Evolutionary conservation across 1,140 invertebrate species (phyloP).

Genomic region (Drosophila neocordata): DNA sequence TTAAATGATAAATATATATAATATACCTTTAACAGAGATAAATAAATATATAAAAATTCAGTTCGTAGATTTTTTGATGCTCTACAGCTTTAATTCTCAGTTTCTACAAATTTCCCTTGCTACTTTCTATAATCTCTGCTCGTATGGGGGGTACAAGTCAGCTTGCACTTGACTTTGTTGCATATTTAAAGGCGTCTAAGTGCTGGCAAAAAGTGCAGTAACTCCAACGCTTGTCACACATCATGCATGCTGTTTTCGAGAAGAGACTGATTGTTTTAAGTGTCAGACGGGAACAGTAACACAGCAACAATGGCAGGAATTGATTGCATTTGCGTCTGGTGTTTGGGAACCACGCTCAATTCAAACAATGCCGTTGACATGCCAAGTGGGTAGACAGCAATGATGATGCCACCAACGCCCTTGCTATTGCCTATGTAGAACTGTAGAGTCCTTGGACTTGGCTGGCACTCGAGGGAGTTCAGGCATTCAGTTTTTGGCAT

Average conservation of each 20-base stretch:
- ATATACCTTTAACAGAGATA: too few species aligned
- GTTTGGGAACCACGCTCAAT: slow-evolving; percentile 34
- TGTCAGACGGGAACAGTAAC: slow-evolving; percentile 37
- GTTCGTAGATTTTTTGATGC: too few species aligned
- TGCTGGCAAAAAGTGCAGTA: slow-evolving; percentile 66
- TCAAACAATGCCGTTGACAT: slow-evolving; percentile 64
- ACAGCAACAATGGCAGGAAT: slow-evolving; percentile 42
- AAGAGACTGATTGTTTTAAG: slow-evolving; percentile 68
- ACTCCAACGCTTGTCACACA: slow-evolving; percentile 50
- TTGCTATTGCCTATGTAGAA: slow-evolving; percentile 75
- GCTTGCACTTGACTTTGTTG: slow-evolving; percentile 52
- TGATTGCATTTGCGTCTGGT: slow-evolving; percentile 73
- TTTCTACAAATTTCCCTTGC: too few species aligned
- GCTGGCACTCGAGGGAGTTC: slow-evolving; percentile 43
- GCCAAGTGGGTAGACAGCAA: slow-evolving; percentile 52
- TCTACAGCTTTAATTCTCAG: too few species aligned
- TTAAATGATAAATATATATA: too few species aligned
- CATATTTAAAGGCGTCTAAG: slow-evolving; percentile 79
- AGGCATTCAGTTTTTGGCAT: slow-evolving; percentile 31
- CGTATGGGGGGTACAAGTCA: slow-evolving; percentile 30
- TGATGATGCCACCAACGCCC: slow-evolving; percentile 22
- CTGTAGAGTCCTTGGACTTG: slow-evolving; percentile 64
- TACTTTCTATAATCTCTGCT: slow-evolving; percentile 30
- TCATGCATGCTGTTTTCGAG: slow-evolving; percentile 76
- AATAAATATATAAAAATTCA: too few species aligned